A percentile compares a stretch with the other conserved stretches of the same genome.
These are phyloP conservation scores for Drosophila diplacantha DNA, from an alignment of 2,888 invertebrate genomes.

Conservation along the genomic window DNA sequence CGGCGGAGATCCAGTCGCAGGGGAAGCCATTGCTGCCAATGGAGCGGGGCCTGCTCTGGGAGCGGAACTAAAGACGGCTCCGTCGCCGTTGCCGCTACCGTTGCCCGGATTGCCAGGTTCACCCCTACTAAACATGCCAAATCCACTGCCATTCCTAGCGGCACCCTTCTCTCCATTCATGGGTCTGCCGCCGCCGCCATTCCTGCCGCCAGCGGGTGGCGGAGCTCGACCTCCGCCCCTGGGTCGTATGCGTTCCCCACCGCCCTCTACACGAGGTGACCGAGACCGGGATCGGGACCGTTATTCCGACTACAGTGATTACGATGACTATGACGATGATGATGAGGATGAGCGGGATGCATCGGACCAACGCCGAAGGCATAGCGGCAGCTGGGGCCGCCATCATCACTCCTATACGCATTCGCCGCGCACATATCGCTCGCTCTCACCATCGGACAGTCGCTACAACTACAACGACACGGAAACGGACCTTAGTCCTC, in stretches of 20 bases:
- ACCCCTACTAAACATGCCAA: conserved; percentile 74
- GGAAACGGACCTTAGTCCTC: conserved; percentile 84
- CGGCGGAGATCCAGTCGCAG: conserved; percentile 21
- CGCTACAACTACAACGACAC: conserved; percentile 81
- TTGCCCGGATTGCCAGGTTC: conserved; percentile 76
- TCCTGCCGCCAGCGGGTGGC: conserved; percentile 78
- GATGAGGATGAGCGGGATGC: conserved; percentile 54
- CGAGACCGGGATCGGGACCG: conserved; percentile 49
- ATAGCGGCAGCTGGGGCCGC: conserved; percentile 68
- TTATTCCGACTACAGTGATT: conserved; percentile 69
- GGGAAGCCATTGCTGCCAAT: conserved; percentile 40
- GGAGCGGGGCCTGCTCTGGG: conserved; percentile 27
- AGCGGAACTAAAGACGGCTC: conserved; percentile 61
- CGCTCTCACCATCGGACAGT: conserved; percentile 77
- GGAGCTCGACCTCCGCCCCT: conserved; percentile 80
- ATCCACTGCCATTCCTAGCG: conserved; percentile 81
- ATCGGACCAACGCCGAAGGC: conserved; percentile 49
- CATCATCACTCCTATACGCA: conserved; percentile 69
- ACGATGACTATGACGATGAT: conserved; percentile 63
- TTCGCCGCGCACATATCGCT: conserved; percentile 74
- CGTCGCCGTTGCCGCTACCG: conserved; percentile 76
- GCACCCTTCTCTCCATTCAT: conserved; percentile 82
- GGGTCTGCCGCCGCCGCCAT: conserved; percentile 80
- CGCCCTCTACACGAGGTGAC: conserved; percentile 59
- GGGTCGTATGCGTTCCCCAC: conserved; percentile 80